A percentile compares a stretch with the other conserved stretches of the same genome.
These are phyloP conservation scores for Schizaphis graminum DNA, from an alignment of 2,888 invertebrate species.

Conservation along the genomic window DNA sequence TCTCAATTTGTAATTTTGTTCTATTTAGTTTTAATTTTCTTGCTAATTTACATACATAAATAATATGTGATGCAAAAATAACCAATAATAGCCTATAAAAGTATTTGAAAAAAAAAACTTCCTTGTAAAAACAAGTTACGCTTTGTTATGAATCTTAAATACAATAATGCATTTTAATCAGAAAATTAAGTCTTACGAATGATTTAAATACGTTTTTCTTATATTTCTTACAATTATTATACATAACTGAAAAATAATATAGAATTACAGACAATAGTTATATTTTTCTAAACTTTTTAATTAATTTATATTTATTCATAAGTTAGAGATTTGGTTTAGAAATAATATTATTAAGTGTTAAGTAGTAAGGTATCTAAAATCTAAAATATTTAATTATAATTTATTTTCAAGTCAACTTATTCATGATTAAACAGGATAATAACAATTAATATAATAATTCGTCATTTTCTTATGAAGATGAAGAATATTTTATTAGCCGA, in stretches of 20 bases:
- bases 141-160: background rate
- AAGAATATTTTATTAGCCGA: background rate
- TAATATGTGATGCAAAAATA: background rate
- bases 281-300: background rate
- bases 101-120: background rate
- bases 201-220: background rate
- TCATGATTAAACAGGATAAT: background rate
- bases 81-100: background rate
- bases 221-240: background rate
- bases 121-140: background rate
- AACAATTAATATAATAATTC: background rate
- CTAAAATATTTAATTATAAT: background rate
- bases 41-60: background rate
- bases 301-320: background rate
- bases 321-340: background rate
- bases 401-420: background rate
- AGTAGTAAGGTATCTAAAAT: background rate
- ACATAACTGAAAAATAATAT: background rate
- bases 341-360: background rate
- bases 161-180: background rate
- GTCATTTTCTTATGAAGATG: background rate
- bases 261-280: background rate
- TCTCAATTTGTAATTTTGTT: background rate
- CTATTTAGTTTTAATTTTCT: background rate
- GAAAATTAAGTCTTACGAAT: background rate